Conservation (phyloP, 2,888 invertebrate genomes). For the Orchesella flavescens region DNA sequence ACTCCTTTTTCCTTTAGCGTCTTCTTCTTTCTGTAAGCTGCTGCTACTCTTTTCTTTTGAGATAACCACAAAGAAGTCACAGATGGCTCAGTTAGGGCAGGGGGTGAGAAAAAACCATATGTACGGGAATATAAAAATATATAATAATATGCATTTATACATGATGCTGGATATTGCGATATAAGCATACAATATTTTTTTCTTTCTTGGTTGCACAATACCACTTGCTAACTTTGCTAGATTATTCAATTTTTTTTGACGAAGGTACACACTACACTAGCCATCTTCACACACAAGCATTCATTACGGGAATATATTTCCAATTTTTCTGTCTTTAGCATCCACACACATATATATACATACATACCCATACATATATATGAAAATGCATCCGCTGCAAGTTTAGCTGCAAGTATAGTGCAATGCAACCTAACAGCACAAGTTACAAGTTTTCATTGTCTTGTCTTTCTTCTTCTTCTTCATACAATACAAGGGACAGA, state of each 20-base stretch:
- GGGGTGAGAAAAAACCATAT: constrained; percentile 26
- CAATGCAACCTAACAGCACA: not conserved
- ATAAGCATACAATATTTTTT: too few relatives aligned
- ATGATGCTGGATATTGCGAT: too few relatives aligned
- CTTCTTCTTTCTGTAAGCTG: constrained; percentile 3
- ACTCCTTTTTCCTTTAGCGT: not conserved
- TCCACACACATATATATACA: too few relatives aligned
- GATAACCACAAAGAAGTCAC: constrained; percentile 37
- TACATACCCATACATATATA: too few relatives aligned
- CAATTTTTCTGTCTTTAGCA: too few relatives aligned
- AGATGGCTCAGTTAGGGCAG: constrained; percentile 51
- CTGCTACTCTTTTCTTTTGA: not conserved
- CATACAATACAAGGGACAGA: too few relatives aligned
- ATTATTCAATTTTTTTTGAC: too few relatives aligned
- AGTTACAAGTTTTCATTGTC: not conserved
- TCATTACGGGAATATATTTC: too few relatives aligned
- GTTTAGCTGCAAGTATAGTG: too few relatives aligned
- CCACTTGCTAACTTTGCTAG: not conserved
- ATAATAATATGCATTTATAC: not conserved
- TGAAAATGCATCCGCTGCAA: too few relatives aligned
- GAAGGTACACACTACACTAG: too few relatives aligned
- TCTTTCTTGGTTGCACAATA: constrained; percentile 9
- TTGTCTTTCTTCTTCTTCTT: not conserved
- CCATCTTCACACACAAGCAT: too few relatives aligned
- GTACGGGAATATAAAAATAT: not conserved